Evolutionary conservation across 2,113 vertebrate species (phyloP), one percentile per base, ranked within the genome.

Genomic region (Himantopus leucocephalus): DNA sequence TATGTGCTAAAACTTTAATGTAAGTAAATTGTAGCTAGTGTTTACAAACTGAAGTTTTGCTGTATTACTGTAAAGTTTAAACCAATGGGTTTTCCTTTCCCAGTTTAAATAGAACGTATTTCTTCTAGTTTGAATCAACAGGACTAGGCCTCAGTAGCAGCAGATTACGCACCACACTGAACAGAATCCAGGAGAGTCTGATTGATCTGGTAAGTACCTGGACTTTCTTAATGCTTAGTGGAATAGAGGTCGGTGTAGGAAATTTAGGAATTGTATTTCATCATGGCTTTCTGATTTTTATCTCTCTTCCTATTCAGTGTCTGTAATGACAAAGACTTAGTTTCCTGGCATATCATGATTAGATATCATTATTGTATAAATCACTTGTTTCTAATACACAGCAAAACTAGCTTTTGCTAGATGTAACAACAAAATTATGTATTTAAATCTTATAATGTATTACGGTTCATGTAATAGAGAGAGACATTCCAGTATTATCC

Each of bases 91-190:
- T 96, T 89, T 94, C 20, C 9, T 91, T 92, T 81, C 52, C 41
- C 14, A n/a, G 3, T 1, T 67, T 66, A 55, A 71, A 67, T 41
- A 71, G 53, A 75, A 35, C 59, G 18, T 55, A 22, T 88, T 95
- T 95, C 87, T 98, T 98, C 82, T 98, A 99, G 99, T 99, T 99
- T 98, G 99, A 99, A 97, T 99, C 98, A 88, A 99, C 99, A 15
- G 99, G 99, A 64, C 97, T 99, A 47, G 99, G 99, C 68, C 98
- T 99, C 81, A 99, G 99, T 96, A 99, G 99, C 97, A 99, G 99
- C 97, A 98, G 99, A 97, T 98, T 99, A 88, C 98, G 99, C 77
- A 99, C 99, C 62, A 99, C 99, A 2, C 98, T 99, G 83, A 99
- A 98, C 98, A 98, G 99, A 96, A 99, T 99, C 97, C 99, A 99